Percentiles rank a stretch among this genome's conserved stretches.
These are phyloP conservation scores for Stigmatopora argus DNA, from an alignment of 2,113 vertebrate genomes.

Conservation along the genomic window DNA sequence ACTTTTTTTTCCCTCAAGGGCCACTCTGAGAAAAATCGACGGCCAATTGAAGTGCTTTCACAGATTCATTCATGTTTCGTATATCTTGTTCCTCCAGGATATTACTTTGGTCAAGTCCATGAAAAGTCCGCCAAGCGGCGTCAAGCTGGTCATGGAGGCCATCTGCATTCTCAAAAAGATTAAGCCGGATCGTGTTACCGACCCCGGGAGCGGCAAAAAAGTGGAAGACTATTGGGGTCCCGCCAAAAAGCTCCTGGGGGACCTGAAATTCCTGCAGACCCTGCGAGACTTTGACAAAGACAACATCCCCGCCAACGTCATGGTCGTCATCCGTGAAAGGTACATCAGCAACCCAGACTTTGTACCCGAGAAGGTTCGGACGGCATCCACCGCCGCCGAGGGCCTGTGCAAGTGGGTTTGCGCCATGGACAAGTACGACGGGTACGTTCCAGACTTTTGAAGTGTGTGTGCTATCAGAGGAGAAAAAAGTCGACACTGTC, in stretches of 20 bases:
- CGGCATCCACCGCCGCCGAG: constrained; percentile 84
- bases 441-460: constrained; percentile 53
- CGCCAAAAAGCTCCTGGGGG: constrained; percentile 84
- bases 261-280: constrained; percentile 85
- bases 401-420: constrained; percentile 88
- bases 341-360: constrained; percentile 90
- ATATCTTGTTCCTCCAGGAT: constrained; percentile 67
- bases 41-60: no score
- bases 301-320: constrained; percentile 77
- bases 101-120: constrained; percentile 91
- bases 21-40: no score
- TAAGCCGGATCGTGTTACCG: constrained; percentile 82
- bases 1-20: no score
- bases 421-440: constrained; percentile 85
- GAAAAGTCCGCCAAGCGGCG: constrained; percentile 84
- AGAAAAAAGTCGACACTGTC: background rate
- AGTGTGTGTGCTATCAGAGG: background rate
- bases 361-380: constrained; percentile 84
- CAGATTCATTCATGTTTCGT: no score
- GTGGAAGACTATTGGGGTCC: constrained; percentile 89
- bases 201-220: constrained; percentile 83
- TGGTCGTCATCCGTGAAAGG: constrained; percentile 78
- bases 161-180: constrained; percentile 89
- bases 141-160: constrained; percentile 90
- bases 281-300: constrained; percentile 89